Evolutionary conservation across 2,797 vertebrate genomes (phyloP), one percentile per base, ranked within the genome.

Genomic region (Synanceia verrucosa): DNA sequence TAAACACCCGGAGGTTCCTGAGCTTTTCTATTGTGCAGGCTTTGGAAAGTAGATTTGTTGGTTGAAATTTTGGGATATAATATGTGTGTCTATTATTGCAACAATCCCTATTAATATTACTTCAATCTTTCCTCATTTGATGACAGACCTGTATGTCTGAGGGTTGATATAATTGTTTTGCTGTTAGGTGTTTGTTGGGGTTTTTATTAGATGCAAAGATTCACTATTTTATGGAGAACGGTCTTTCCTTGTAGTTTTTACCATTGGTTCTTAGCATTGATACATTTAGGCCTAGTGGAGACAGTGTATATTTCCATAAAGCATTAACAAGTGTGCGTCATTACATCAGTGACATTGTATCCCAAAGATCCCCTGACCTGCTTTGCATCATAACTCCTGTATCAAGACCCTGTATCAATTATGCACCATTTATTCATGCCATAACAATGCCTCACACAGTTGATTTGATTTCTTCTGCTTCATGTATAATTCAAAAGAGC

Each of bases 371-470:
- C 70, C 41, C 72, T 71, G 74, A 84, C 85, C 76, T 78, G 72
- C 73, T 72, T 64, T 62, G 69, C 63, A 53, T 73, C 70, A 79
- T 65, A 86, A 71, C 70, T 64, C 71, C 58, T 91, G 86, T 85
- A 92, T 65, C n/a, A 64, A 77, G 86, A 73, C 65, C 55, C 76
- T 21, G 53, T 82, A 89, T 93, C 88, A 91, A 89, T 93, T 92
- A 92, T 91, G 86, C 85, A 90, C 89, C 81, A 73, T 92, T 93
- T 91, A 92, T 92, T 91, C 90, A 85, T 89, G 81, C 87, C 82
- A 82, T 85, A 86, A 90, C 86, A 88, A 89, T 87, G 86, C 83
- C 84, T 92, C 6, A 16, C 79, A 65, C 70, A 90, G 85, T 90
- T 91, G 90, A 91, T 92, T 92, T 87, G 85, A 89, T 90, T 91